Conservation (phyloP, 37 sponge, comb jelly and placozoan species). For the Petrosia ficiformis region DNA sequence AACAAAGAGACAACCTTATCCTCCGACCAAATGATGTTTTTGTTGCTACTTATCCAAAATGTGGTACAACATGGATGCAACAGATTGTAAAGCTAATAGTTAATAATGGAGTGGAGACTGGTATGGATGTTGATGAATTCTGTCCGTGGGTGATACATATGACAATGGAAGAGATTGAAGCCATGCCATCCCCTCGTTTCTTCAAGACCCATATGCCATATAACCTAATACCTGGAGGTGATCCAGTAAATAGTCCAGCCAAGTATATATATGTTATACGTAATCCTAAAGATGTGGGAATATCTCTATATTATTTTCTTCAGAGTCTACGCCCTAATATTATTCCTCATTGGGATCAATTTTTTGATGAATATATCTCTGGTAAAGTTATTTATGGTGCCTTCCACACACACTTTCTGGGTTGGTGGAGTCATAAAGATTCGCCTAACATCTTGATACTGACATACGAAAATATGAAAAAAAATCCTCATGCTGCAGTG, state of each 20-base stretch:
- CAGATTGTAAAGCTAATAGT: too few relatives aligned
- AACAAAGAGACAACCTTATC: too few relatives aligned
- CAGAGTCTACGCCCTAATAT: not conserved
- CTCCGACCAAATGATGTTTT: too few relatives aligned
- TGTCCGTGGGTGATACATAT: too few relatives aligned
- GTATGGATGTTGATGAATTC: too few relatives aligned
- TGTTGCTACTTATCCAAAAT: too few relatives aligned
- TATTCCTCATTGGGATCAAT: slow-evolving; percentile 17
- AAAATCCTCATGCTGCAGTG: not conserved
- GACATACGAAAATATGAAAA: slow-evolving; percentile 28
- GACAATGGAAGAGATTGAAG: too few relatives aligned
- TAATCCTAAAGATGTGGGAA: slow-evolving; percentile 35
- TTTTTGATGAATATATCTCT: slow-evolving; percentile 17
- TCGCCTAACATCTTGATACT: not conserved
- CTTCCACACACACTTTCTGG: slow-evolving; percentile 5
- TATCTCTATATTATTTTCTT: slow-evolving; percentile 10
- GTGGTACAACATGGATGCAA: too few relatives aligned
- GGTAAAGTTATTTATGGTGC: slow-evolving; percentile 14
- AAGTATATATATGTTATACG: slow-evolving; percentile 38
- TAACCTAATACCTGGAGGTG: slow-evolving; percentile 14
- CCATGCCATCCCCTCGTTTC: too few relatives aligned
- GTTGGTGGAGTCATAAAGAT: slow-evolving; percentile 25
- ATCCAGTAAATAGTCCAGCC: slow-evolving; percentile 10
- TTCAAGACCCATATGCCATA: slow-evolving; percentile 24
- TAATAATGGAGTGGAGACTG: too few relatives aligned